Conservation (phyloP, 2,113 vertebrate genomes). For the Hypomesus transpacificus region DNA sequence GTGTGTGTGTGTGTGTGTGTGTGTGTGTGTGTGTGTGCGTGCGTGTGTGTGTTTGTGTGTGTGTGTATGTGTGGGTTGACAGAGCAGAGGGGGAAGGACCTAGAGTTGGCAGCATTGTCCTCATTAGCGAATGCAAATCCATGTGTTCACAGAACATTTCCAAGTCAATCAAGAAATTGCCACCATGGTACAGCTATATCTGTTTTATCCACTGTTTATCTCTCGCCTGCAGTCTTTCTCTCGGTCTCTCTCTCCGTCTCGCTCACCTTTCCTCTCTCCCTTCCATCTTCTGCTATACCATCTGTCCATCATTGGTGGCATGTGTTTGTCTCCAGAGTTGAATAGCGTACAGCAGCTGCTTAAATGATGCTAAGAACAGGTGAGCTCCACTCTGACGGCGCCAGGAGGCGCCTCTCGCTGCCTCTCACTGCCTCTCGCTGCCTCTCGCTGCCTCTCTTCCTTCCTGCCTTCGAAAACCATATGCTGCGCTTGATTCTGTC, state of each 20-base stretch:
- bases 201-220: neutral
- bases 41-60: neutral
- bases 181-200: neutral
- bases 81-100: slow-evolving; percentile 67
- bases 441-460: slow-evolving; percentile 2
- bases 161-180: slow-evolving; percentile 35
- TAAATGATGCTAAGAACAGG: slow-evolving; percentile 62
- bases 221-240: neutral
- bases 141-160: slow-evolving; percentile 55
- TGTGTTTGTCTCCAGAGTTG: slow-evolving; percentile 54
- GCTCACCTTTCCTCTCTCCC: slow-evolving; percentile 10
- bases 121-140: slow-evolving; percentile 71
- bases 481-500: slow-evolving; percentile 63
- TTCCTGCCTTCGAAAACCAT: slow-evolving; percentile 52
- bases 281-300: slow-evolving; percentile 51
- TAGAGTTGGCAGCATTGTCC: slow-evolving; percentile 66
- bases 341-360: slow-evolving; percentile 40
- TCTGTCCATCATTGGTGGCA: slow-evolving; percentile 70
- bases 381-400: slow-evolving; percentile 48
- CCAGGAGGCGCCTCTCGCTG: slow-evolving; percentile 5
- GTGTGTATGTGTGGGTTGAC: slow-evolving; percentile 64
- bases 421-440: slow-evolving; percentile 13
- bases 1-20: slow-evolving; percentile 36
- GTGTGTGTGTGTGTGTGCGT: too few species aligned
- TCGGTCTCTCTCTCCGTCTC: slow-evolving; percentile 50